A percentile compares a stretch with the other conserved stretches of the same genome.
Evolutionary conservation across 1,140 invertebrate genomes (phyloP).

Genomic region (Radopholus similis): DNA sequence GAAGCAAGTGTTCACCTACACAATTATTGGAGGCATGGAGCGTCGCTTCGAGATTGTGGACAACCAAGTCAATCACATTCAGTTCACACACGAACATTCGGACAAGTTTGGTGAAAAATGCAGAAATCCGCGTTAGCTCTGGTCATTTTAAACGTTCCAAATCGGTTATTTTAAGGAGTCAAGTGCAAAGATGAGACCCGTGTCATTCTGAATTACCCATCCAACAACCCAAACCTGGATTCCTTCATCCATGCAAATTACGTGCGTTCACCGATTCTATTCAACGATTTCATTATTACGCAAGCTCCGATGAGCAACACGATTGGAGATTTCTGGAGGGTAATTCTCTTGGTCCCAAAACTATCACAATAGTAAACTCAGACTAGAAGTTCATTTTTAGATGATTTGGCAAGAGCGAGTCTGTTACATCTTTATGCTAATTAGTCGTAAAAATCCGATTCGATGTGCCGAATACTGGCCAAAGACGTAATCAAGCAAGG

Average conservation of each 20-base stretch:
- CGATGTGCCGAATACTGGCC: constrained; percentile 52
- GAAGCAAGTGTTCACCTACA: constrained; percentile 47
- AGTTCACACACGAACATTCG: constrained; percentile 48
- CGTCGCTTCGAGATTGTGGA: constrained; percentile 56
- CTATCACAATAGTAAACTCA: background rate
- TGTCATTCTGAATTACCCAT: constrained; percentile 30
- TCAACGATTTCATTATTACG: constrained; percentile 61
- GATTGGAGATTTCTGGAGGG: constrained; percentile 63
- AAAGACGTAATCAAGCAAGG: constrained; percentile 8
- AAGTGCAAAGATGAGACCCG: constrained; percentile 53
- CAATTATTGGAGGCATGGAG: constrained; percentile 55
- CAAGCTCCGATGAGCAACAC: constrained; percentile 63
- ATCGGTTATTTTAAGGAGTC: constrained; percentile 31
- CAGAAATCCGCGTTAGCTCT: constrained; percentile 40
- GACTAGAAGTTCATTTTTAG: constrained; percentile 7
- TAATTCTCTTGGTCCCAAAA: background rate
- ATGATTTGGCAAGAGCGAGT: constrained; percentile 65
- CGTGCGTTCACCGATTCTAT: constrained; percentile 39
- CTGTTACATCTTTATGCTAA: constrained; percentile 64
- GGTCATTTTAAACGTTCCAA: background rate
- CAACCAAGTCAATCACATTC: constrained; percentile 58
- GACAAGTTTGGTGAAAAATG: constrained; percentile 50
- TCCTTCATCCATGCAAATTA: constrained; percentile 55
- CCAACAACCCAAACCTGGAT: background rate
- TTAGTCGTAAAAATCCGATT: constrained; percentile 38